Evolutionary conservation across 2,797 vertebrate genomes (phyloP).

Genomic region (Clarias pachynema): DNA sequence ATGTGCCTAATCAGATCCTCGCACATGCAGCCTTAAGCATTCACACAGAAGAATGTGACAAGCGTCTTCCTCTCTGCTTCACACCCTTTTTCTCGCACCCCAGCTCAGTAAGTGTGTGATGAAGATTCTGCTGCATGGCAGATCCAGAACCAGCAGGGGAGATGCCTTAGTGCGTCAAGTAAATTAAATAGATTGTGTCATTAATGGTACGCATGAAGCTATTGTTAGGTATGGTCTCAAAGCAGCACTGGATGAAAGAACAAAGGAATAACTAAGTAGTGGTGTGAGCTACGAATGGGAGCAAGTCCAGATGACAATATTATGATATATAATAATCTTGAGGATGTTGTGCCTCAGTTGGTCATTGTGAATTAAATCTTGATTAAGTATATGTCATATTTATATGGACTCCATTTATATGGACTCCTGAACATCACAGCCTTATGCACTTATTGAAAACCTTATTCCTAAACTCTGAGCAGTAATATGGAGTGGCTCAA

Average conservation of each 20-base stretch:
- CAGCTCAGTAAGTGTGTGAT: conserved; percentile 35
- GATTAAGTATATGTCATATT: background rate
- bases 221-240: background rate
- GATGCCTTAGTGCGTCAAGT: conserved; percentile 22
- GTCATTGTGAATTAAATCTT: background rate
- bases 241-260: background rate
- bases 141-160: conserved; percentile 42
- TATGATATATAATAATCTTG: too few relatives aligned
- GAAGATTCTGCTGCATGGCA: conserved; percentile 33
- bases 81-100: conserved; percentile 47
- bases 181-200: conserved; percentile 7
- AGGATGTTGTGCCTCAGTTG: background rate
- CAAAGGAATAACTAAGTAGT: background rate
- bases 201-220: background rate
- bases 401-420: background rate
- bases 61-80: conserved; percentile 48
- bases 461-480: background rate
- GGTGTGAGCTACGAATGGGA: background rate
- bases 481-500: too few relatives aligned
- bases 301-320: too few relatives aligned
- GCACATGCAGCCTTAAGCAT: conserved; percentile 39
- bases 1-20: conserved; percentile 45
- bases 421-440: background rate
- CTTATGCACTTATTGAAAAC: background rate
- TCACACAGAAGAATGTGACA: conserved; percentile 46